Evolutionary conservation across 2,888 invertebrate species (phyloP).

Genomic region (Drosophila tripunctata): DNA sequence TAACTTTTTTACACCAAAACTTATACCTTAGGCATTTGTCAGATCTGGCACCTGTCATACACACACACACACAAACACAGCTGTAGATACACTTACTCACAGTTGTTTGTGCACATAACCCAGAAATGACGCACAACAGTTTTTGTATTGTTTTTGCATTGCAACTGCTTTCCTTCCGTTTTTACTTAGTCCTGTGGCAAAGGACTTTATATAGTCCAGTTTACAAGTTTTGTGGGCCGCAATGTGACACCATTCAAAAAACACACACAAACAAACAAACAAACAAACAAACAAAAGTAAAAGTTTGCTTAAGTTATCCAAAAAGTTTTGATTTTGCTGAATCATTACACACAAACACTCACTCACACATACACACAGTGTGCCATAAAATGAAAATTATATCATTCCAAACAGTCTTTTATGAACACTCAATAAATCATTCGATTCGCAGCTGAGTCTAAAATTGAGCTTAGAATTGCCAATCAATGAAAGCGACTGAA

Average conservation of each 20-base stretch:
- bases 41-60: constrained; percentile 11
- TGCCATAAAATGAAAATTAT: constrained; percentile 25
- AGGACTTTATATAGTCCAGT: constrained; percentile 12
- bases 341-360: constrained; percentile 22
- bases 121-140: constrained; percentile 34
- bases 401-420: constrained; percentile 45
- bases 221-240: constrained; percentile 11
- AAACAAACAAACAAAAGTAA: constrained; percentile 31
- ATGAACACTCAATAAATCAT: constrained; percentile 49
- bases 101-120: constrained; percentile 19
- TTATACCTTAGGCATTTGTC: constrained; percentile 1
- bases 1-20: constrained; percentile 21
- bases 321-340: constrained; percentile 42
- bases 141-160: constrained; percentile 28
- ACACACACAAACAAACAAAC: constrained; percentile 27
- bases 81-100: not conserved
- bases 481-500: constrained; percentile 7
- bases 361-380: constrained; percentile 3
- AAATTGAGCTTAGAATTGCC: not conserved
- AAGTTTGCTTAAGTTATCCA: constrained; percentile 38
- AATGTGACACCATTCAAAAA: constrained; percentile 30
- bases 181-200: not conserved
- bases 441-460: constrained; percentile 1
- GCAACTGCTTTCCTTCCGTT: constrained; percentile 7
- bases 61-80: not conserved